Evolutionary conservation across 2,888 invertebrate species (phyloP).

Genomic region (Phortica okadai): DNA sequence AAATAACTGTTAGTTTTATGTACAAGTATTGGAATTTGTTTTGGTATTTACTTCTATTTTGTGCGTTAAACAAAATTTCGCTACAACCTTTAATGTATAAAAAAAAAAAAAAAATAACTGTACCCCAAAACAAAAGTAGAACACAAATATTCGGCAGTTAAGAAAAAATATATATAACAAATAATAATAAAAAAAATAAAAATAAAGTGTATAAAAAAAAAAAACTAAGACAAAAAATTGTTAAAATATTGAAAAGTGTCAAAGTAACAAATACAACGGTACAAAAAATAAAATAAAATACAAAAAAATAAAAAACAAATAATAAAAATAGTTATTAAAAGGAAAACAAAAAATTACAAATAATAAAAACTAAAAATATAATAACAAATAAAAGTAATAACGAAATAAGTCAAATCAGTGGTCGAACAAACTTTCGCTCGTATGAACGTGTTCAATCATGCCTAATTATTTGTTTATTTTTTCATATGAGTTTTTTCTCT

Average conservation of each 20-base stretch:
- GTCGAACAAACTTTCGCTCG: slow-evolving; percentile 50
- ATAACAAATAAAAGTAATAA: slow-evolving; percentile 35
- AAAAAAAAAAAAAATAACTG: too few species aligned
- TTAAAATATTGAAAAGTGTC: neutral
- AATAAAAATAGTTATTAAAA: neutral
- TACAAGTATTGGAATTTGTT: neutral
- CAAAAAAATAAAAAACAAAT: neutral
- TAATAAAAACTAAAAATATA: slow-evolving; percentile 34
- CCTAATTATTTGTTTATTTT: slow-evolving; percentile 45
- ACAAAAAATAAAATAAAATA: neutral
- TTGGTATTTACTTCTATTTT: neutral
- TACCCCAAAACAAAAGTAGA: neutral
- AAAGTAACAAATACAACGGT: neutral
- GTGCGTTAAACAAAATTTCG: neutral
- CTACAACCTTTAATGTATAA: neutral
- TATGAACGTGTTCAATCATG: slow-evolving; percentile 51
- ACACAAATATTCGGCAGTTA: neutral
- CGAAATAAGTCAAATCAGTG: slow-evolving; percentile 72
- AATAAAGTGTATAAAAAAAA: neutral
- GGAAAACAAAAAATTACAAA: neutral
- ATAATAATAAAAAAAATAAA: neutral
- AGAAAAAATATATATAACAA: too few species aligned
- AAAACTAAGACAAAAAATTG: neutral
- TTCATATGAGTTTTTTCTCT: slow-evolving; percentile 3
- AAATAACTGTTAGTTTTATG: neutral